Percentiles rank a stretch among this genome's conserved stretches.
These are phyloP conservation scores for Propsilocerus akamusi DNA, from an alignment of 1,140 invertebrate genomes.

Conservation along the genomic window DNA sequence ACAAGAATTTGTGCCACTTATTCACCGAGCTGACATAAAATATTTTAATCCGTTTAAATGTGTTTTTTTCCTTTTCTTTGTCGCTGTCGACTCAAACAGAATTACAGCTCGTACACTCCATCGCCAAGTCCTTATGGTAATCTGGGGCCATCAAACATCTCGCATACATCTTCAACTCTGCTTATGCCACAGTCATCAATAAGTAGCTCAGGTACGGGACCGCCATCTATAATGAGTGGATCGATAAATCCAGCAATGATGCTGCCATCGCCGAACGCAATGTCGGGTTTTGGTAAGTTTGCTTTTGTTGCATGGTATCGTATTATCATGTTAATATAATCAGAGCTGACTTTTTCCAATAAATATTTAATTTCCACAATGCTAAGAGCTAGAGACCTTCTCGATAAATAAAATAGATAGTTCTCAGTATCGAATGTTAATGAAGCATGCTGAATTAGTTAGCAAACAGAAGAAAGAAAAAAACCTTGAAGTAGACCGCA, in stretches of 20 bases:
- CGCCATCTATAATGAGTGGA: not conserved
- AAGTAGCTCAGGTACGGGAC: not conserved
- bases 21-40: not conserved
- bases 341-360: too few species aligned
- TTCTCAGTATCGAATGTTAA: too few species aligned
- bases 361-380: too few species aligned
- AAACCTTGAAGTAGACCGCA: too few species aligned
- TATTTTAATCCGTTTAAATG: not conserved
- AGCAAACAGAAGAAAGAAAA: too few species aligned
- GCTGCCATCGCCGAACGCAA: not conserved
- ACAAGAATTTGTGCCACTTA: not conserved
- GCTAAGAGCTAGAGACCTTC: too few species aligned
- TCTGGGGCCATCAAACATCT: slow-evolving; percentile 12
- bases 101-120: slow-evolving; percentile 18
- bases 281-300: not conserved
- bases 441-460: too few species aligned
- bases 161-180: slow-evolving; percentile 8
- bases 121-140: slow-evolving; percentile 15
- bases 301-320: too few species aligned
- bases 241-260: slow-evolving; percentile 1
- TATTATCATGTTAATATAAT: too few species aligned
- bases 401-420: too few species aligned
- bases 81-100: too few species aligned
- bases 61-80: not conserved
- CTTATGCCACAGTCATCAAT: slow-evolving; percentile 5